A percentile compares a stretch with the other conserved stretches of the same genome.
Evolutionary conservation across 2,113 vertebrate species (phyloP).

Genomic region (human (Homo sapiens)): DNA sequence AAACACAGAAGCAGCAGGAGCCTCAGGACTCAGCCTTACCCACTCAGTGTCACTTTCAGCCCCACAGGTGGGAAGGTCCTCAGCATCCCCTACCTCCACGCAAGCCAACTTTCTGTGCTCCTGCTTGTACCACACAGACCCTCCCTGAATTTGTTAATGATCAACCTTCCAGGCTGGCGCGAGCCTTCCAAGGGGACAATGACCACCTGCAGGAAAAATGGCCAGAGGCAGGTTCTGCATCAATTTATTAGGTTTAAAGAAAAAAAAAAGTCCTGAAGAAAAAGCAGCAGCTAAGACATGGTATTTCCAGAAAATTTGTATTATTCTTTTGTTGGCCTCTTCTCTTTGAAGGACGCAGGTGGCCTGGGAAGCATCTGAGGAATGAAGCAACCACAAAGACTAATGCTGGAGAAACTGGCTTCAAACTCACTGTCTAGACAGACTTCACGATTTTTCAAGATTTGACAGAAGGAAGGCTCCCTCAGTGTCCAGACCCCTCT

Average conservation of each 20-base stretch:
- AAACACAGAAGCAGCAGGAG: neutral
- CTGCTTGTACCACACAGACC: neutral
- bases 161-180: neutral
- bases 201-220: conserved; percentile 58
- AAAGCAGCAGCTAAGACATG: neutral
- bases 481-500: neutral
- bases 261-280: neutral
- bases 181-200: conserved; percentile 45
- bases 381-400: neutral
- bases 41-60: neutral
- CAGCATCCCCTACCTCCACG: neutral
- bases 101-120: neutral
- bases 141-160: conserved; percentile 31
- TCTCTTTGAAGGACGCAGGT: conserved; percentile 62
- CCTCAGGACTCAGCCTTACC: neutral
- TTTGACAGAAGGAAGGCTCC: neutral
- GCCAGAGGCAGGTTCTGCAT: conserved; percentile 38
- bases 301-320: conserved; percentile 50
- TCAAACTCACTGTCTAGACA: neutral
- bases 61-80: neutral
- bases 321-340: conserved; percentile 30
- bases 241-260: conserved; percentile 59
- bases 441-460: neutral
- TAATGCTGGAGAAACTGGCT: neutral
- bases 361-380: neutral